phyloP scores from a whole-genome alignment of 2,888 invertebrate species.

The Axea sp. region DNA sequence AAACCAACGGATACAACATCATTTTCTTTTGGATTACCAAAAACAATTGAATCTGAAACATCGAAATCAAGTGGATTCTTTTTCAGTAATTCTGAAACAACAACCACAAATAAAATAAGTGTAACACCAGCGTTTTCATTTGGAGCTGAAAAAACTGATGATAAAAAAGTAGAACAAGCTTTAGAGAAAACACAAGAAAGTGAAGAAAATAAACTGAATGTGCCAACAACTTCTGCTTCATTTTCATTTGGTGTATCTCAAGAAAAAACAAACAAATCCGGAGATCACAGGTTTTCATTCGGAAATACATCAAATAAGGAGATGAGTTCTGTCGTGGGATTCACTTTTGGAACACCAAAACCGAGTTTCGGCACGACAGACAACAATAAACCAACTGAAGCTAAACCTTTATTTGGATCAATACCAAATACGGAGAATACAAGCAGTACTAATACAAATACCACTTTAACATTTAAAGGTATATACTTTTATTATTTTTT shows the following conservation, averaged over 20 bases:
- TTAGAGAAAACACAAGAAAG: not conserved
- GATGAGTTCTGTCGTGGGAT: constrained; percentile 53
- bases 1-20: constrained; percentile 39
- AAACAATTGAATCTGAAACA: constrained; percentile 35
- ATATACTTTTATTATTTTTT: too few relatives aligned
- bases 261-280: constrained; percentile 40
- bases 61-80: constrained; percentile 48
- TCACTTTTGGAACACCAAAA: constrained; percentile 63
- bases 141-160: constrained; percentile 61
- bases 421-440: not conserved
- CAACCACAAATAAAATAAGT: constrained; percentile 39
- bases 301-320: constrained; percentile 20
- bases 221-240: constrained; percentile 25
- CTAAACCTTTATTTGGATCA: constrained; percentile 17
- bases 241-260: constrained; percentile 64
- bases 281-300: constrained; percentile 22
- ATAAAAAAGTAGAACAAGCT: not conserved
- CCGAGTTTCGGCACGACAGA: constrained; percentile 4
- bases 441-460: not conserved
- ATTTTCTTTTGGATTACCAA: constrained; percentile 72
- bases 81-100: constrained; percentile 44
- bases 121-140: constrained; percentile 71
- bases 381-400: constrained; percentile 7
- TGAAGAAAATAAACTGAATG: constrained; percentile 14
- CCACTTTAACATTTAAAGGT: constrained; percentile 18